These are phyloP conservation scores for Ectropis grisescens DNA, from an alignment of 1,140 invertebrate genomes.

Conservation along the genomic window DNA sequence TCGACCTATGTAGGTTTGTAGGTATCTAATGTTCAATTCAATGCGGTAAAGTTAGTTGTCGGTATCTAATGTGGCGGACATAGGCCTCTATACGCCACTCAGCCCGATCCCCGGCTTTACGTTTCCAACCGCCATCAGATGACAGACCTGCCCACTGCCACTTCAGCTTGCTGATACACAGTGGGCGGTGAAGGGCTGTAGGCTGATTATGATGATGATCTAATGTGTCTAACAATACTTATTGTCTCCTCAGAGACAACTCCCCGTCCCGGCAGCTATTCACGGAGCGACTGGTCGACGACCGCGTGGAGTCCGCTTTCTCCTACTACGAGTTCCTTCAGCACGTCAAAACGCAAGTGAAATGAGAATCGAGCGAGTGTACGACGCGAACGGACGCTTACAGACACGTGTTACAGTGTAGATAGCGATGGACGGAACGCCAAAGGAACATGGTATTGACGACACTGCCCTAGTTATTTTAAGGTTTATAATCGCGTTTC, in stretches of 20 bases:
- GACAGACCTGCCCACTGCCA: too few relatives aligned
- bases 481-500: slow-evolving; percentile 9
- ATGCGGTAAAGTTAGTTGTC: too few relatives aligned
- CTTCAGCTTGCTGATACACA: too few relatives aligned
- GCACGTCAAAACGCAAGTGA: slow-evolving; percentile 92
- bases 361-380: slow-evolving; percentile 66
- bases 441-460: slow-evolving; percentile 2
- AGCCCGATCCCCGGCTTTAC: too few relatives aligned
- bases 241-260: slow-evolving; percentile 85
- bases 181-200: too few relatives aligned
- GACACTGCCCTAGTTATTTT: slow-evolving; percentile 16
- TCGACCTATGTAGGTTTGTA: too few relatives aligned
- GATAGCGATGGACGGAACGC: not conserved
- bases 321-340: slow-evolving; percentile 99
- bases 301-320: slow-evolving; percentile 92
- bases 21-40: too few relatives aligned
- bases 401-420: not conserved
- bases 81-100: too few relatives aligned
- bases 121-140: too few relatives aligned
- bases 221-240: too few relatives aligned
- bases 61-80: too few relatives aligned
- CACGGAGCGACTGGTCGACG: slow-evolving; percentile 92
- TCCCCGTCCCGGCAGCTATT: slow-evolving; percentile 86
- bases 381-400: not conserved
- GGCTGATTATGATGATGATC: too few relatives aligned